A percentile compares a stretch with the other conserved stretches of the same genome.
phyloP scores from a whole-genome alignment of 2,113 vertebrate species.

The Himantopus leucocephalus region DNA sequence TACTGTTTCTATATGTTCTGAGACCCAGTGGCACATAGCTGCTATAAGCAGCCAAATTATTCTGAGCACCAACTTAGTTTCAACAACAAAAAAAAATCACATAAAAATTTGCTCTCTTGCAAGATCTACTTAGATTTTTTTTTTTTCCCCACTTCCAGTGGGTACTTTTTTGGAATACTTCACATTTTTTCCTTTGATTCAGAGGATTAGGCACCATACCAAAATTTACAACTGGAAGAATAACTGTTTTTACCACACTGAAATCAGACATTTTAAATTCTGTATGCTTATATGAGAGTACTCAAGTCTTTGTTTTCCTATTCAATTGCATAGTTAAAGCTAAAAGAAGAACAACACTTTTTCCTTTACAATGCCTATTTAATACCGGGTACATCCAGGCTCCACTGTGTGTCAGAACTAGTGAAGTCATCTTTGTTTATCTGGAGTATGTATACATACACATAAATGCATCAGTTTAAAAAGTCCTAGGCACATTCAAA shows the following conservation, averaged over 20 bases:
- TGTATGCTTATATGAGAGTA: neutral
- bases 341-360: neutral
- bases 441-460: neutral
- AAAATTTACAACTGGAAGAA: neutral
- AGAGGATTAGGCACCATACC: neutral
- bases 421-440: neutral
- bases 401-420: neutral
- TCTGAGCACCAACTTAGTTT: neutral
- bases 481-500: neutral
- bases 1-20: neutral
- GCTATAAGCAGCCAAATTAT: neutral
- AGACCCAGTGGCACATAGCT: neutral
- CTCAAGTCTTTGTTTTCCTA: neutral
- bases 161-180: neutral
- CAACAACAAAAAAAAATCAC: neutral
- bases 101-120: neutral
- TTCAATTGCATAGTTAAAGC: neutral
- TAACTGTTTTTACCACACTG: neutral
- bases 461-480: neutral
- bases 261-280: neutral
- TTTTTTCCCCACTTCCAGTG: neutral
- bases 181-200: neutral
- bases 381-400: neutral
- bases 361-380: neutral
- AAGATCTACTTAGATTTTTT: neutral